A percentile compares a stretch with the other conserved stretches of the same genome.
These are phyloP conservation scores for Oscheius myriophilus DNA, from an alignment of 2,888 invertebrate genomes.

Conservation along the genomic window DNA sequence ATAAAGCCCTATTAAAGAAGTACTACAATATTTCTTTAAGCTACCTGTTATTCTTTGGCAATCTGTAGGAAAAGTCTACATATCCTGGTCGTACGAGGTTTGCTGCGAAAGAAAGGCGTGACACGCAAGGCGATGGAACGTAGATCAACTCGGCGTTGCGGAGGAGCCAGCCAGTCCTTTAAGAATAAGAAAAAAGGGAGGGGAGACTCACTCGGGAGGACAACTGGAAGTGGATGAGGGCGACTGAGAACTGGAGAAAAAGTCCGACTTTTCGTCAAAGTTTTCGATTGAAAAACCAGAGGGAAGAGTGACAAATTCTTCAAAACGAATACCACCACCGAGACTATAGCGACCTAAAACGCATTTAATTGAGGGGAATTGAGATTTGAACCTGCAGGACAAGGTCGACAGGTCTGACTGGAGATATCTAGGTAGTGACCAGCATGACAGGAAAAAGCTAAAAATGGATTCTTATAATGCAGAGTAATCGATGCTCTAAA, in stretches of 20 bases:
- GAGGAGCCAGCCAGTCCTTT: constrained; percentile 74
- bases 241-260: neutral
- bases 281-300: constrained; percentile 71
- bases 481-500: neutral
- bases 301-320: constrained; percentile 75
- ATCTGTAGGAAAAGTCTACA: constrained; percentile 74
- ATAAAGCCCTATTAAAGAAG: constrained; percentile 41
- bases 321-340: constrained; percentile 76
- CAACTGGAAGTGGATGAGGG: neutral
- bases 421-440: constrained; percentile 75
- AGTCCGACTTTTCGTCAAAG: constrained; percentile 38
- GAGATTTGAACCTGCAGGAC: constrained; percentile 70
- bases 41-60: constrained; percentile 25
- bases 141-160: constrained; percentile 74
- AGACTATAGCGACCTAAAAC: constrained; percentile 74
- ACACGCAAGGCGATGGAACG: constrained; percentile 74
- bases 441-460: constrained; percentile 74
- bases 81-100: constrained; percentile 75
- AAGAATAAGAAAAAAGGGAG: constrained; percentile 2
- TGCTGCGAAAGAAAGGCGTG: constrained; percentile 74
- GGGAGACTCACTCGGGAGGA: constrained; percentile 23
- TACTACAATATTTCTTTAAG: neutral
- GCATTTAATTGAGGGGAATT: neutral
- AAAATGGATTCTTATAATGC: constrained; percentile 24
- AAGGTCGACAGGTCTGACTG: constrained; percentile 74